Evolutionary conservation across 2,888 invertebrate species (phyloP), one percentile per base, ranked within the genome.

Genomic region (Digitonthophagus gazella): DNA sequence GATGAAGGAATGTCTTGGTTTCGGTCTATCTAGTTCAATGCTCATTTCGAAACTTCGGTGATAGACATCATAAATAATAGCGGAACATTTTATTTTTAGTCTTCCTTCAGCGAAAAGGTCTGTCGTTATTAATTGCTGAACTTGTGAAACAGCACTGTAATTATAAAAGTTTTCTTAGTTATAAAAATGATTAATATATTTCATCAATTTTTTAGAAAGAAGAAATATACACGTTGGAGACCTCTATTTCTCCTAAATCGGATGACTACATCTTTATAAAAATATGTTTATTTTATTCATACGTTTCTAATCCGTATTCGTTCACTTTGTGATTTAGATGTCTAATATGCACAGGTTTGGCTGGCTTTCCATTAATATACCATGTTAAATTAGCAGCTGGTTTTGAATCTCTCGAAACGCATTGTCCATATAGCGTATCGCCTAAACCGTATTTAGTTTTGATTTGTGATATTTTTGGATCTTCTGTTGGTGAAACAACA

Each of bases 31-130:
- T 76, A 88, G 86, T 76, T 89, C 88, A 44, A 89, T 85, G 73
- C 86, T 88, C 75, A 88, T 89, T 79, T 90, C 90, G 4, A 87
- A 87, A 76, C 88, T 89, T 79, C 88, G 86, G 84, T 89, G 88
- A 79, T 90, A 91, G 61, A 91, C 84, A 75, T 88, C 85, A 78
- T 88, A 87, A 75, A 91, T 84, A 71, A 87, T 87, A 0, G 90
- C 90, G 71, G 87, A 87, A 80, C 91, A 91, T 1, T 90, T 86
- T 57, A 91, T 83, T 83, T 87, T 81, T 71, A 83, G 72, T 68
- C 80, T 77, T 61, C 80, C 80, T 55, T 77, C 76, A 6, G 77
- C 72, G 73, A 82, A 80, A 54, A 79, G 74, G 18, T 79, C 75
- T 70, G 79, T 77, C 28, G 72, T 76, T 44, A 82, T 76, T 67